Evolutionary conservation across 2,113 vertebrate genomes (phyloP).

Genomic region (Elgaria multicarinata): DNA sequence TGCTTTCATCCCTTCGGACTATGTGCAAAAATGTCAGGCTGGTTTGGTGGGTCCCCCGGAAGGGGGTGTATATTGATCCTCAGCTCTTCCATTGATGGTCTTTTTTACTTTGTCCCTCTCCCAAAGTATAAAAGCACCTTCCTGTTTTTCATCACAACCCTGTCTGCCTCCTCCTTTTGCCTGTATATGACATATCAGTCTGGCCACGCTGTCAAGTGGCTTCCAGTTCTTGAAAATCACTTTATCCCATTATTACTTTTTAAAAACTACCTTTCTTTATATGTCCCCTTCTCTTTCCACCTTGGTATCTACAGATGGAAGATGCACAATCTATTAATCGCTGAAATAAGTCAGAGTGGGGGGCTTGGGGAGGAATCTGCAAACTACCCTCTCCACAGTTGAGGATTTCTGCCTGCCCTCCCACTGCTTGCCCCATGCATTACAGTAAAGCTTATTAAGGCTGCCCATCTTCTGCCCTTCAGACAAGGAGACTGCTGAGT

Average conservation of each 20-base stretch:
- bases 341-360: neutral
- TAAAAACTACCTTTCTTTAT: neutral
- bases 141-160: neutral
- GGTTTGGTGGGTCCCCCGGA: neutral
- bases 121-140: neutral
- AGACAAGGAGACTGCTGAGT: neutral
- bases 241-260: neutral
- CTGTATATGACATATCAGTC: neutral
- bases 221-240: neutral
- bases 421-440: neutral
- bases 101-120: neutral
- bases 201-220: neutral
- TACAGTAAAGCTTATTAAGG: neutral
- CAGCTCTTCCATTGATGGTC: too few species aligned
- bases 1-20: neutral
- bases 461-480: neutral
- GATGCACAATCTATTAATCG: neutral
- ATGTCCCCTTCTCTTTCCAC: neutral
- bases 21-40: neutral
- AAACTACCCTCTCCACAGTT: neutral
- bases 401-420: neutral
- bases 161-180: neutral
- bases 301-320: neutral
- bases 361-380: neutral
- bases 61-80: neutral